Conservation (phyloP, 2,888 invertebrate species). For the Cephonodes hylas region DNA sequence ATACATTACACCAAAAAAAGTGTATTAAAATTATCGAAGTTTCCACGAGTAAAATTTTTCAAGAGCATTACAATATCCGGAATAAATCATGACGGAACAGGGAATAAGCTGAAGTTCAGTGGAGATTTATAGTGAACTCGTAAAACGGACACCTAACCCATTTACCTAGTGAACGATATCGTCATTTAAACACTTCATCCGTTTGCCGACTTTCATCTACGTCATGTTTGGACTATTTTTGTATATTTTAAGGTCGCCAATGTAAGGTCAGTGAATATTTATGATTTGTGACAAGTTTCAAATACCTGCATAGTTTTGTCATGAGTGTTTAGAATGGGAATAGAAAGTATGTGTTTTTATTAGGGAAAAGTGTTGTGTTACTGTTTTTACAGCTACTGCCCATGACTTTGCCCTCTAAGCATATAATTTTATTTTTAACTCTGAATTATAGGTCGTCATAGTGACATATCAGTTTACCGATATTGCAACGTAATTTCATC, state of each 20-base stretch:
- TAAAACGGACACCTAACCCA: constrained; percentile 42
- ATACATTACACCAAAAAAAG: too few species aligned
- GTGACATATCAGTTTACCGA: too few species aligned
- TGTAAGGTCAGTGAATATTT: constrained; percentile 16
- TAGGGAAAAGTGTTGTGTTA: neutral
- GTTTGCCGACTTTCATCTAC: constrained; percentile 21
- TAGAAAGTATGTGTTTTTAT: neutral
- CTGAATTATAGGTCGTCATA: too few species aligned
- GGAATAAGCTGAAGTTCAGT: neutral
- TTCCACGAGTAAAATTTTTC: too few species aligned
- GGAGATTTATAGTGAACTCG: constrained; percentile 33
- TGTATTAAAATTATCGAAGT: too few species aligned
- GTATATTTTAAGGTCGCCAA: constrained; percentile 17
- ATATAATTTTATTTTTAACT: neutral
- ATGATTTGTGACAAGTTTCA: constrained; percentile 2
- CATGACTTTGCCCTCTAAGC: too few species aligned
- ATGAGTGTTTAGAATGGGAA: neutral
- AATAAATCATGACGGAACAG: neutral
- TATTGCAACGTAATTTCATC: neutral
- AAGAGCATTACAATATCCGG: neutral
- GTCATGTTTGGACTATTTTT: constrained; percentile 14
- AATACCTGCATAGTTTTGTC: constrained; percentile 6
- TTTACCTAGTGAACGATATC: constrained; percentile 30
- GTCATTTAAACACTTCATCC: constrained; percentile 24
- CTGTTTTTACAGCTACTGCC: neutral